phyloP scores from a whole-genome alignment of 2,888 invertebrate genomes.

The Caradrina kadenii region DNA sequence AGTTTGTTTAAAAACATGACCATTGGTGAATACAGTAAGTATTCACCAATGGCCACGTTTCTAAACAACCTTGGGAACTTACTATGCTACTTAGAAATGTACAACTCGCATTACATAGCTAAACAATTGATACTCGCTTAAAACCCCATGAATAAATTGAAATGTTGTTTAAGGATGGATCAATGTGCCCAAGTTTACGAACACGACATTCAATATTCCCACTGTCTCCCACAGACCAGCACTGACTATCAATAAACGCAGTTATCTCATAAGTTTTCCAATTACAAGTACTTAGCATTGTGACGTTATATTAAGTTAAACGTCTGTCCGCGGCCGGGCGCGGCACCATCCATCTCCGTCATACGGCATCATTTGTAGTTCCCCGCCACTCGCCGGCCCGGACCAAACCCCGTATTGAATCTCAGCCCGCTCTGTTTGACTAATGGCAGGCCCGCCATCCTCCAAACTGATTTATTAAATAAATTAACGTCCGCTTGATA shows the following conservation, averaged over 20 bases:
- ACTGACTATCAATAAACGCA: constrained; percentile 37
- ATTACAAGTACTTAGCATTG: constrained; percentile 61
- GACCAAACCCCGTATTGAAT: constrained; percentile 78
- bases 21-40: too few relatives aligned
- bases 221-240: constrained; percentile 5
- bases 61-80: too few relatives aligned
- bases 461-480: constrained; percentile 87
- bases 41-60: too few relatives aligned
- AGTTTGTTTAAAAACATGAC: not conserved
- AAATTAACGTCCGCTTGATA: constrained; percentile 83
- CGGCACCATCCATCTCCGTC: constrained; percentile 83
- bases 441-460: constrained; percentile 80
- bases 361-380: constrained; percentile 81
- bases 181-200: not conserved
- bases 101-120: not conserved
- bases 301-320: constrained; percentile 72
- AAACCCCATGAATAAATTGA: not conserved
- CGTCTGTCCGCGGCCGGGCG: constrained; percentile 67
- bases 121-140: not conserved
- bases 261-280: constrained; percentile 54
- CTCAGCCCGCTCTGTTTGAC: constrained; percentile 76
- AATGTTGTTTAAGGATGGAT: not conserved
- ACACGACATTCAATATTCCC: constrained; percentile 7
- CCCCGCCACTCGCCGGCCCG: constrained; percentile 69
- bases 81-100: too few relatives aligned